Evolutionary conservation across 2,797 vertebrate species (phyloP).

Genomic region (Hydrolagus colliei): DNA sequence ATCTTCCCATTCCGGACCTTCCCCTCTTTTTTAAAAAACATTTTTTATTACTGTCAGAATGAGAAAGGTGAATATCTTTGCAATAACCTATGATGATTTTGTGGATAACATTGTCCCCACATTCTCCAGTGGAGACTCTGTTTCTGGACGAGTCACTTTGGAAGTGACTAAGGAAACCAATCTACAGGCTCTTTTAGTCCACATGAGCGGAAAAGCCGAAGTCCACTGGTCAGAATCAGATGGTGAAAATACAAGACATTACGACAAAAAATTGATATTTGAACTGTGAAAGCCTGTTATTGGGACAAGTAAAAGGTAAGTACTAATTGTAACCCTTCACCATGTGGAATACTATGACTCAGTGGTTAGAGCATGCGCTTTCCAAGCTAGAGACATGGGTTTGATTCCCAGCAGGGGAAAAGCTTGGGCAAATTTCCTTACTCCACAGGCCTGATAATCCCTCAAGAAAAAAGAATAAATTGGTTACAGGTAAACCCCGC

Average conservation of each 20-base stretch:
- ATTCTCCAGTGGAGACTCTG: neutral
- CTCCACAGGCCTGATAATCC: too few relatives aligned
- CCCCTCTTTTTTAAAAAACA: too few relatives aligned
- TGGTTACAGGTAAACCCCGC: too few relatives aligned
- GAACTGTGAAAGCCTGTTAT: neutral
- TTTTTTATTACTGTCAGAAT: neutral
- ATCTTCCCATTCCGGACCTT: too few relatives aligned
- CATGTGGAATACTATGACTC: too few relatives aligned
- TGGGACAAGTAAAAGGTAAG: neutral
- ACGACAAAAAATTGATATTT: neutral
- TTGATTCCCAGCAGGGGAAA: too few relatives aligned
- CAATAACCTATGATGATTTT: neutral
- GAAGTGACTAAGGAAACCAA: neutral
- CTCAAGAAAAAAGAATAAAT: too few relatives aligned
- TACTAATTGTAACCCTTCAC: too few relatives aligned
- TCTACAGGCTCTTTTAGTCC: neutral
- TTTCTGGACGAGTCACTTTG: neutral
- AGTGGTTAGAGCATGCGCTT: too few relatives aligned
- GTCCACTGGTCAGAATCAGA: neutral
- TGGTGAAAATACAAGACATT: neutral
- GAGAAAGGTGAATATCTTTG: conserved; percentile 6
- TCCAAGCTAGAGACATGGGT: too few relatives aligned
- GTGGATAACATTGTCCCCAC: neutral
- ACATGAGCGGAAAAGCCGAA: neutral
- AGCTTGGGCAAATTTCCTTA: too few relatives aligned